Percentiles rank a stretch among this genome's conserved stretches.
These are phyloP conservation scores for Gallinago media DNA, from an alignment of 2,113 vertebrate genomes.

Conservation along the genomic window DNA sequence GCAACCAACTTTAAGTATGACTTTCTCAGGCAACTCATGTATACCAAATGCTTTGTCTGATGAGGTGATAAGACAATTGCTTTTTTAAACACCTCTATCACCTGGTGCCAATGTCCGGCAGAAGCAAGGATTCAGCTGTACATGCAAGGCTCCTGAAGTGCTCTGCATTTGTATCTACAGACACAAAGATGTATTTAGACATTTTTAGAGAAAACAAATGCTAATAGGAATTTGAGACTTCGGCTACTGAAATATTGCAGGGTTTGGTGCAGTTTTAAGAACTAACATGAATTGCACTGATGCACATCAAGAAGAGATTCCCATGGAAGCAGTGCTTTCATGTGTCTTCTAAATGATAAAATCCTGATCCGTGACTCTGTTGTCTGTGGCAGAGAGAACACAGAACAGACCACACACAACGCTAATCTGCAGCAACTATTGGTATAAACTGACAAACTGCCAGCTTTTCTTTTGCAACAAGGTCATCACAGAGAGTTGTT, in stretches of 20 bases:
- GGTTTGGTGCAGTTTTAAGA: not conserved
- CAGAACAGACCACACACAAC: not conserved
- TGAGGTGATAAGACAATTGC: accelerated
- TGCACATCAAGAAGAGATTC: not conserved
- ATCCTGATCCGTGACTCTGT: not conserved
- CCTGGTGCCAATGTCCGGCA: accelerated
- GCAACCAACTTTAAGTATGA: accelerated
- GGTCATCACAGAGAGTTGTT: slow-evolving; percentile 67
- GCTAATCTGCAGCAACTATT: not conserved
- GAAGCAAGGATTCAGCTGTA: not conserved
- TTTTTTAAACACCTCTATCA: not conserved
- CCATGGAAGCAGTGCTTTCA: accelerated
- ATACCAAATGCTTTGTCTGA: accelerated
- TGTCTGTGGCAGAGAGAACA: not conserved
- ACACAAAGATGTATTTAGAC: accelerated
- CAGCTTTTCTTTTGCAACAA: not conserved
- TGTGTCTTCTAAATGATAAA: not conserved
- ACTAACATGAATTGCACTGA: accelerated
- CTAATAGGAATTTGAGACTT: not conserved
- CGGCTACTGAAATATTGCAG: not conserved
- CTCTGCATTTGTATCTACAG: accelerated
- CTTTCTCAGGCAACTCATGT: too few relatives aligned
- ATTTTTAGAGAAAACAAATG: not conserved
- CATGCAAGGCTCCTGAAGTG: accelerated
- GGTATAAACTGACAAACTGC: not conserved